Base-by-base conservation (phyloP, 2,888 invertebrate species). In the Synergus japonicus region DNA sequence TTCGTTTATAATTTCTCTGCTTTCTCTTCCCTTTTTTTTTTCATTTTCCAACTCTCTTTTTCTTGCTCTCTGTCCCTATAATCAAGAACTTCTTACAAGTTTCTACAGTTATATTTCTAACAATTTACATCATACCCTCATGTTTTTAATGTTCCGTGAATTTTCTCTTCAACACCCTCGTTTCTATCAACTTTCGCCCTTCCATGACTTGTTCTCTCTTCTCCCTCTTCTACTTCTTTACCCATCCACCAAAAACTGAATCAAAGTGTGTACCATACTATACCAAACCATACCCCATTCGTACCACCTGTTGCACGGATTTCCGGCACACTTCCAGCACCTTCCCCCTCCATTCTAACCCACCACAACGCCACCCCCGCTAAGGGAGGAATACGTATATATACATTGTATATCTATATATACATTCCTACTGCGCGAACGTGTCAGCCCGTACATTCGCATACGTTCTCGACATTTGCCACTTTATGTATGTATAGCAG, bases 251-350 rank as follows among this genome's bases (percentile, higher is more conserved):
- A 78, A 83, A 87, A 87, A 87, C 84, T 86, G 81, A 83, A 82
- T 83, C 79, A 87, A 86, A 87, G 85, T 85, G 85, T 85, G 81
- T 81, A 82, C 82, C 85, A 86, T 83, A 84, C 80, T 85, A 83
- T 85, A 84, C 84, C 85, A 83, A 87, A 89, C 87, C 85, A 85
- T 83, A 84, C 86, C 86, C 85, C 83, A 86, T 83, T 86, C 84
- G 81, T 79, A 85, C 88, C 90, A 91, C 91, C 91, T 92, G 91
- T 91, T 92, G 91, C 91, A 85, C 86, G 88, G 88, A 90, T 91
- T 91, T 91, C 91, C 90, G 90, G 87, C 91, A 88, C 87, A 87
- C 88, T 88, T 88, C 86, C 87, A 84, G 85, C 86, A 83, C 85
- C 79, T 63, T 37, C 54, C 37, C 85, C 80, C 80, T 76, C 49